Conservation (phyloP, 1,140 invertebrate species). For the Cherax destructor region DNA sequence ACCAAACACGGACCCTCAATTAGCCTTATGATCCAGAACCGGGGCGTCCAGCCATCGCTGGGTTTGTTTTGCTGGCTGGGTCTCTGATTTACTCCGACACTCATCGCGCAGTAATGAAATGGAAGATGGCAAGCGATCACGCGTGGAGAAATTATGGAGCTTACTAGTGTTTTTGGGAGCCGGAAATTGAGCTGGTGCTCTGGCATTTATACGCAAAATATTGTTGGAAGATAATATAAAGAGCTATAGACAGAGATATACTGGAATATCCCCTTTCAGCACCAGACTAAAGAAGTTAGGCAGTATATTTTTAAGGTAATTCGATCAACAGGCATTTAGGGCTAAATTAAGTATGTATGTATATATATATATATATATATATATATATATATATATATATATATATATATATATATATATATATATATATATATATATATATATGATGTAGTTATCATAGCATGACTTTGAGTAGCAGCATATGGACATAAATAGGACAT, state of each 20-base stretch:
- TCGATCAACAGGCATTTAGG: background rate
- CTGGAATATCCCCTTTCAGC: background rate
- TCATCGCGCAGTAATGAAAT: constrained; percentile 40
- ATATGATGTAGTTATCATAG: background rate
- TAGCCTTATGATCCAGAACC: constrained; percentile 65
- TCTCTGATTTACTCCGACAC: constrained; percentile 34
- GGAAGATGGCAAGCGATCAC: constrained; percentile 22
- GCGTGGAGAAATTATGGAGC: constrained; percentile 32
- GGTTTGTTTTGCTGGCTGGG: constrained; percentile 53
- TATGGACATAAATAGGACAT: background rate
- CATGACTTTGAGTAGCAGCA: background rate
- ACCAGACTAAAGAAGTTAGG: background rate
- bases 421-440: background rate
- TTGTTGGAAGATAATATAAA: background rate
- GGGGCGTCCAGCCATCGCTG: constrained; percentile 20
- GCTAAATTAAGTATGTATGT: too few species aligned
- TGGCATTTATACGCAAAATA: constrained; percentile 1
- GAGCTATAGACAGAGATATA: background rate
- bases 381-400: too few species aligned
- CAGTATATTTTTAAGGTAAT: background rate
- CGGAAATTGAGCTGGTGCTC: constrained; percentile 5
- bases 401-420: too few species aligned
- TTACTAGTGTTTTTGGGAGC: constrained; percentile 34
- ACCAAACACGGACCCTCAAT: constrained; percentile 59
- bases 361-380: too few species aligned